phyloP scores from a whole-genome alignment of 2,888 invertebrate genomes.

The Torymus tubicola region DNA sequence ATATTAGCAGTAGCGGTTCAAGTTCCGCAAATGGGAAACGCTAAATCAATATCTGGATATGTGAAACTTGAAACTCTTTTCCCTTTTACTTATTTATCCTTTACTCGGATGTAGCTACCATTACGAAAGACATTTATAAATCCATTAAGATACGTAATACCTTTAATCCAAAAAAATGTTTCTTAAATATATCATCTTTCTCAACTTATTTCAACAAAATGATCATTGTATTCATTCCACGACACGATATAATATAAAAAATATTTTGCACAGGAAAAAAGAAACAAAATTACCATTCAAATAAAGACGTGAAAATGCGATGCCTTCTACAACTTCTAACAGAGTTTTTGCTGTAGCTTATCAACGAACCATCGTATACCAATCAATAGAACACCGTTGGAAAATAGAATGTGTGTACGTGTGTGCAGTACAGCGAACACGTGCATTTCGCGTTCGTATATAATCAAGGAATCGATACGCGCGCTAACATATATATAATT shows the following conservation, averaged over 20 bases:
- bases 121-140: constrained; percentile 37
- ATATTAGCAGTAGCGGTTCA: not conserved
- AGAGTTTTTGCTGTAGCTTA: too few relatives aligned
- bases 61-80: constrained; percentile 39
- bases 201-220: constrained; percentile 28
- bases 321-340: too few relatives aligned
- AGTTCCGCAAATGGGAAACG: constrained; percentile 46
- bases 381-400: constrained; percentile 43
- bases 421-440: not conserved
- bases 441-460: too few relatives aligned
- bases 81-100: not conserved
- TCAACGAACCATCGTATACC: not conserved
- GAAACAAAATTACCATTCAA: too few relatives aligned
- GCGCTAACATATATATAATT: too few relatives aligned
- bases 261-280: too few relatives aligned
- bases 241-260: too few relatives aligned
- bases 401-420: constrained; percentile 11
- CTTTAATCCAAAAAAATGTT: constrained; percentile 17
- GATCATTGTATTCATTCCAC: not conserved
- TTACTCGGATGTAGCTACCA: constrained; percentile 33
- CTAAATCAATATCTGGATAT: constrained; percentile 18
- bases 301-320: too few relatives aligned
- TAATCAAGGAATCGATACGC: too few relatives aligned
- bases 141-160: constrained; percentile 44
- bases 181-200: constrained; percentile 31